A percentile compares a stretch with the other conserved stretches of the same genome.
phyloP scores from a whole-genome alignment of 2,888 invertebrate genomes.

The Danaus chrysippus region DNA sequence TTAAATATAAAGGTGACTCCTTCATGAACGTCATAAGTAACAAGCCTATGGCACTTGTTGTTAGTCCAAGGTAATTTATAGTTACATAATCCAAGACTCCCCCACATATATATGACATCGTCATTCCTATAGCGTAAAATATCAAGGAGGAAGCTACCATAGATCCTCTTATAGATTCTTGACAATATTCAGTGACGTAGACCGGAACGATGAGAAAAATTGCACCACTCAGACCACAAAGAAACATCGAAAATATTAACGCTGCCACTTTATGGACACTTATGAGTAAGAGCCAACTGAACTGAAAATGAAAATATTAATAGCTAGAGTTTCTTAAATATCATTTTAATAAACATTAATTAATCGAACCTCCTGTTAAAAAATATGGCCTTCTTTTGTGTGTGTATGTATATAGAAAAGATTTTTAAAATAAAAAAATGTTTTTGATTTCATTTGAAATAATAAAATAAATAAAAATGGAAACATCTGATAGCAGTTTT shows the following conservation, averaged over 20 bases:
- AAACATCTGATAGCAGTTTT: too few species aligned
- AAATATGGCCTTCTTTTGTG: background rate
- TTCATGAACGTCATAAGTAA: conserved; percentile 41
- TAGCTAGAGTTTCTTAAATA: too few species aligned
- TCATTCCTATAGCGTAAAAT: conserved; percentile 52
- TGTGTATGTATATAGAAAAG: too few species aligned
- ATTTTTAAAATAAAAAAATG: too few species aligned
- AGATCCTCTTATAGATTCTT: conserved; percentile 57
- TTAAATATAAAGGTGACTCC: conserved; percentile 56
- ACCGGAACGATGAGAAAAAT: conserved; percentile 48
- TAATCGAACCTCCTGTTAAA: background rate
- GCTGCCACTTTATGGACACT: conserved; percentile 46
- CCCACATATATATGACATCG: conserved; percentile 56
- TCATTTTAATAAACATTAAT: background rate
- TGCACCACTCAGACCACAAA: conserved; percentile 50
- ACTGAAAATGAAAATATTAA: conserved; percentile 36
- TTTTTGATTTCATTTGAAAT: too few species aligned
- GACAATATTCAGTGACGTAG: conserved; percentile 56
- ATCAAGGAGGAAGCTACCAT: conserved; percentile 51
- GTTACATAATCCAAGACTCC: conserved; percentile 48
- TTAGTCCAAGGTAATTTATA: conserved; percentile 49
- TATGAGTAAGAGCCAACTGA: conserved; percentile 51
- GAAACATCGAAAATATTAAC: conserved; percentile 46
- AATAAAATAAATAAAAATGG: too few species aligned
- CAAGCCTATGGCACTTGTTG: conserved; percentile 39